Evolutionary conservation across 2,888 invertebrate genomes (phyloP), one percentile per base, ranked within the genome.

Genomic region (Ophion obscuratus): DNA sequence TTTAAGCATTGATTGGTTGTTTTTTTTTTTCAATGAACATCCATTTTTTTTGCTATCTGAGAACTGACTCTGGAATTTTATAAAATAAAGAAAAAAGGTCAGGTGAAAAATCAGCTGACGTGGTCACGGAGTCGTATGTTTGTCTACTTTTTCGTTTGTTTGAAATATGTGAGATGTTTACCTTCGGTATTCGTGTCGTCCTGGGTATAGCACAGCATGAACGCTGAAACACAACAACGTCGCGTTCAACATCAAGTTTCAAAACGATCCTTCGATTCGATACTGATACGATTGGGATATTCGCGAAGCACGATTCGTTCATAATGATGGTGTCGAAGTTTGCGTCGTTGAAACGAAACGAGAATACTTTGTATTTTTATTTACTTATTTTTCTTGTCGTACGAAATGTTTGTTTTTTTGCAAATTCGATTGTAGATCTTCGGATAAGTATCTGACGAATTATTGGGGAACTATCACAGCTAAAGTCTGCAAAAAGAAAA

Each of bases 181-280:
- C 98, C 98, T 97, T 98, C 98, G 94, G 97, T 96, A 95, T 97
- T 97, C 93, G 97, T 96, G 95, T 98, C 98, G 95, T 98, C 98
- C 96, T 98, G 98, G 92, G 98, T 97, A 96, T 98, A 98, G 96
- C 98, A 98, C 95, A 98, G 96, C 98, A 98, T 98, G 96, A 97
- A 98, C 95, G 98, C 98, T 98, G 96, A 94, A 97, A 97, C 95
- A 96, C 95, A 96, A 95, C 92, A 94, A 93, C 3, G 14, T 53
- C 53, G 14, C 53, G 53, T 91, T 91, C 90, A 83, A 88, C 85
- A 89, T 88, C 89, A 47, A 81, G 74, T 27, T 88, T 90, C 84
- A 89, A 87, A 88, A 90, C 87, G 31, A 40, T 36, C 20, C 73
- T 27, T 53, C 11, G 5, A 53, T 14, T 14, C 14, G 14, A 53